phyloP scores from a whole-genome alignment of 2,797 vertebrate species.

The Brachyrhaphis roseni region DNA sequence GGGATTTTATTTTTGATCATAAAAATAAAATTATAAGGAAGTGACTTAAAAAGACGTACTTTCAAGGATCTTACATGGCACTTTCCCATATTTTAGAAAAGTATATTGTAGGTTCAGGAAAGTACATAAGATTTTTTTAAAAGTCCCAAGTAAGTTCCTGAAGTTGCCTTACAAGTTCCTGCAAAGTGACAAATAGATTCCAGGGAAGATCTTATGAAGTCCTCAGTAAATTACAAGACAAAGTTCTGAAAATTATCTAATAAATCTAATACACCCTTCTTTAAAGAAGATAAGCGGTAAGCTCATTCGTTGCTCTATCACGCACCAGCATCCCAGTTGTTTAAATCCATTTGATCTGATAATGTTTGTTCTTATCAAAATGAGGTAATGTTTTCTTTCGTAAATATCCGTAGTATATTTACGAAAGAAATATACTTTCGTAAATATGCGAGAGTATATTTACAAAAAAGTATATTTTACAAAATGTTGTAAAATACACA shows the following conservation, averaged over 20 bases:
- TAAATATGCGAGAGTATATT: too few relatives aligned
- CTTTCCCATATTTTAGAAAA: neutral
- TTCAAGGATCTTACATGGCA: neutral
- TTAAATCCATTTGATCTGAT: neutral
- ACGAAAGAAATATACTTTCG: too few relatives aligned
- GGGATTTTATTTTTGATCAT: too few relatives aligned
- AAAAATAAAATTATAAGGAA: neutral
- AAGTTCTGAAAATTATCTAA: neutral
- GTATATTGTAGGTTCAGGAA: neutral
- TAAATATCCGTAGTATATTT: neutral
- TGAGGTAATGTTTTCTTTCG: neutral
- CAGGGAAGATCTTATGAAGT: neutral
- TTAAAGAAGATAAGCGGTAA: neutral
- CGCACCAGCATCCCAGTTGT: neutral
- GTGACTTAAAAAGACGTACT: neutral
- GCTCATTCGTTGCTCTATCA: neutral
- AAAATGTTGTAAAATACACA: too few relatives aligned
- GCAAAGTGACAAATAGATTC: neutral
- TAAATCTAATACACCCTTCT: neutral
- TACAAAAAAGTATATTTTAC: too few relatives aligned
- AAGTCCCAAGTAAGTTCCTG: neutral
- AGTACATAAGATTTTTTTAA: accelerated
- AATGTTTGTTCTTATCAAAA: neutral
- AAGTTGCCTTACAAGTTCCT: neutral
- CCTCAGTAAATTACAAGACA: neutral